Percentiles rank a stretch among this genome's conserved stretches.
phyloP scores from a whole-genome alignment of 2,888 invertebrate species.

The Drosophila vallismaia region DNA sequence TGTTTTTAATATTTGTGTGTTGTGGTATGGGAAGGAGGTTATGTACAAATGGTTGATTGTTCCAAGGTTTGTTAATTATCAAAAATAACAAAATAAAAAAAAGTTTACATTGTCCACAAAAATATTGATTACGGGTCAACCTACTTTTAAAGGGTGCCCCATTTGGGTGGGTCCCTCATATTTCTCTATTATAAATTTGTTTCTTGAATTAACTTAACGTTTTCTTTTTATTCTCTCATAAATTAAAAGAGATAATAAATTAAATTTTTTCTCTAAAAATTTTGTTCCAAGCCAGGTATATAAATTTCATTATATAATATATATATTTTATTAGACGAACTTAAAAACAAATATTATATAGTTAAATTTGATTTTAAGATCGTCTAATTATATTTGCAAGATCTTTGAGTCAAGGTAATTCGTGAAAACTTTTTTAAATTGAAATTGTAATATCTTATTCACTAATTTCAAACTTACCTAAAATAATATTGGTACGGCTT shows the following conservation, averaged over 20 bases:
- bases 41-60: slow-evolving; percentile 25
- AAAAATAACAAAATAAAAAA: neutral
- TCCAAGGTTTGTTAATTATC: neutral
- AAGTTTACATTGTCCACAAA: neutral
- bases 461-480: slow-evolving; percentile 85
- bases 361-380: too few relatives aligned
- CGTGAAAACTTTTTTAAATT: neutral
- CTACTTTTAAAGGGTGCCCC: neutral
- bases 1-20: slow-evolving; percentile 9
- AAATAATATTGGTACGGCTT: slow-evolving; percentile 89
- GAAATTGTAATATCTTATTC: neutral
- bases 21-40: slow-evolving; percentile 8
- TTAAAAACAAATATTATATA: too few relatives aligned
- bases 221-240: neutral
- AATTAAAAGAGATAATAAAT: too few relatives aligned
- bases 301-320: too few relatives aligned
- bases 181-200: neutral
- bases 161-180: neutral
- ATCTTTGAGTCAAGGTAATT: neutral
- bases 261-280: too few relatives aligned
- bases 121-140: neutral
- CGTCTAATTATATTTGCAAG: too few relatives aligned
- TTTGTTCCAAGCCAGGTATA: too few relatives aligned
- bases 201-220: neutral
- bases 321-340: too few relatives aligned